Base-by-base conservation (phyloP, 2,797 vertebrate species). In the Squalus acanthias region DNA sequence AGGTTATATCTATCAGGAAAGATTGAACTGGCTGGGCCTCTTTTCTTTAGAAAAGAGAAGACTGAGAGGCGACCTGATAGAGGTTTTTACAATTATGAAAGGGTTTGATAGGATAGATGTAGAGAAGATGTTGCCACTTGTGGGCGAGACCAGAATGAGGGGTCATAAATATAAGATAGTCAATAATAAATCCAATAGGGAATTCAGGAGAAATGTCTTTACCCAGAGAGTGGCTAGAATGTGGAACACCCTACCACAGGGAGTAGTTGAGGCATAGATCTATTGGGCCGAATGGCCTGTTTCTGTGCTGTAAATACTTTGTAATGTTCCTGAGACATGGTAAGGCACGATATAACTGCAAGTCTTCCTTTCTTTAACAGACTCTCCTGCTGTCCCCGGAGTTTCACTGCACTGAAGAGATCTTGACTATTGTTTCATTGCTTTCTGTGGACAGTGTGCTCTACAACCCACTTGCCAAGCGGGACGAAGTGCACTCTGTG, bases 371-470 rank as follows among this genome's bases (percentile, higher is more conserved):
- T 22, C 96, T 97, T n/a, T 97, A 24, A 67, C 98, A 99, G 99
- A 98, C 99, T 95, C 98, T 99, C 97, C 98, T 99, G 82, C 69
- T 99, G 97, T 99, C 99, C 20, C 98, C 99, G 0, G 98, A 98
- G 96, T 99, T 98, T 97, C 98, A 98, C 97, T 99, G 99, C 94
- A 98, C 99, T 0, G 99, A 99, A 97, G 99, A 99, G 97, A 98
- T 99, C 95, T 97, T 99, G 97, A 99, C 98, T 97, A 98, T 99
- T 0, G 98, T 99, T 89, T 98, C 99, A 0, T 97, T 99, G 97
- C 97, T 99, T 0, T 99, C 99, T 0, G 99, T 99, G 98, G 99
- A 99, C 98, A 99, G 98, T 0, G 98, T 99, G 63, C 98, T 99
- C 60, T 98, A 98, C 97, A 99, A 98, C 96, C 99, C 99, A 0